Evolutionary conservation across 2,113 vertebrate species (phyloP), one percentile per base, ranked within the genome.

Genomic region (Psephotus haematonotus): DNA sequence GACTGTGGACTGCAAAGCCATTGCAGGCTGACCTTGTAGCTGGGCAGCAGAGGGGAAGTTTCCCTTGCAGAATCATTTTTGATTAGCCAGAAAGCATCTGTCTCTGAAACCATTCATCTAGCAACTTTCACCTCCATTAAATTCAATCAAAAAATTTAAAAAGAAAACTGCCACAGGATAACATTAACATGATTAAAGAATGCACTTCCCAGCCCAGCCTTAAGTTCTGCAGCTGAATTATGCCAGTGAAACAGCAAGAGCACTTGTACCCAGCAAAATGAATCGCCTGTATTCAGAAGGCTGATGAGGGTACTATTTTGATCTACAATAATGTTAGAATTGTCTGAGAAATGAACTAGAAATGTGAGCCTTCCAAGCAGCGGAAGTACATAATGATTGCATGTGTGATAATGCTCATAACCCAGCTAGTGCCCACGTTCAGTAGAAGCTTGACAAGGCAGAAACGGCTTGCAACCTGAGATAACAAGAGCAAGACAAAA

Each of bases 181-280:
- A 49, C 47, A 93, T 93, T 74, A 82, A 80, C 33, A 35, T 80
- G 82, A 91, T 96, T 90, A 85, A 96, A 88, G 87, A 68, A 82
- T 19, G 35, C 74, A 52, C 59, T 92, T 82, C 39, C 67, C 75
- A 82, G 44, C 75, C 62, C 67, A 68, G 83, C 81, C 69, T 78
- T 44, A 82, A 80, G 41, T 77, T 95, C 90, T 70, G 37, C 0
- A 0, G 47, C 64, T 80, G 87, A 94, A 82, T 86, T 70, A 70
- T 50, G 63, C 78, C 39, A 59, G 39, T 71, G 95, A 78, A 95
- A 72, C 41, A 91, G 72, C 74, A 76, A 93, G 70, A 91, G 33
- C 37, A 41, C 29, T 94, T 62, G 31, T 62, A 69, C 46, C 71
- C 78, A 74, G 82, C 8, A 44, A 76, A 82, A 96, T 59, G 19